Evolutionary conservation across 2,113 vertebrate species (phyloP), one percentile per base, ranked within the genome.

Genomic region (Falco punctatus): DNA sequence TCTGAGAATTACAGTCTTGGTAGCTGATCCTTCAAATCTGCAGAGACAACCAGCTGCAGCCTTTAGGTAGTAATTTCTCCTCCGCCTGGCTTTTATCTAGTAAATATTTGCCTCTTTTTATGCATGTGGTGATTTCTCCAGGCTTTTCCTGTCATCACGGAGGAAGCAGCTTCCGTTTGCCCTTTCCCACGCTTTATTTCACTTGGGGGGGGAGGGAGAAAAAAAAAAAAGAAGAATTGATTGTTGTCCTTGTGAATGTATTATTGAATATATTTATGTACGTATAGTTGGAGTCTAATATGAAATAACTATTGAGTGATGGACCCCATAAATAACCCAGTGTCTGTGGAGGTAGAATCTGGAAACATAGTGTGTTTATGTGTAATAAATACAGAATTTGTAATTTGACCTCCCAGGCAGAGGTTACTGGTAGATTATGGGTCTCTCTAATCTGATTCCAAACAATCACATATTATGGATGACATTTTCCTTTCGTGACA

Each of bases 11-110:
- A 93, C 75, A 51, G 67, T 88, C 85, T 88, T 2, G 3, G 58
- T 90, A 90, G 92, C 72, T 96, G 94, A 93, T 94, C 96, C 94
- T 84, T 90, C 90, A 86, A 94, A 94, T 86, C 90, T 96, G 54
- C 42, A 81, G 67, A 94, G 74, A 92, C 71, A 86, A 86, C 90
- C 79, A 90, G 74, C 90, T 93, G 88, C 90, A 92, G 79, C 54
- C 46, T 81, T 89, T 88, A 81, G 80, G 75, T 58, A 87, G 80
- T 46, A 70, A 81, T 91, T 92, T 90, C 46, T 64, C 69, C 52
- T 84, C 65, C 79, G 83, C 38, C 46, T 92, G 70, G 49, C 69
- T 92, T 86, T 96, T 84, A 19, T 71, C 61, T 89, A 65, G 88
- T 72, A 92, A 81, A 94, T 92, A 59, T 90, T 90, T 94, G 57